A percentile compares a stretch with the other conserved stretches of the same genome.
Conservation (phyloP, 2,113 vertebrate species). For the Pelecanoides urinatrix region DNA sequence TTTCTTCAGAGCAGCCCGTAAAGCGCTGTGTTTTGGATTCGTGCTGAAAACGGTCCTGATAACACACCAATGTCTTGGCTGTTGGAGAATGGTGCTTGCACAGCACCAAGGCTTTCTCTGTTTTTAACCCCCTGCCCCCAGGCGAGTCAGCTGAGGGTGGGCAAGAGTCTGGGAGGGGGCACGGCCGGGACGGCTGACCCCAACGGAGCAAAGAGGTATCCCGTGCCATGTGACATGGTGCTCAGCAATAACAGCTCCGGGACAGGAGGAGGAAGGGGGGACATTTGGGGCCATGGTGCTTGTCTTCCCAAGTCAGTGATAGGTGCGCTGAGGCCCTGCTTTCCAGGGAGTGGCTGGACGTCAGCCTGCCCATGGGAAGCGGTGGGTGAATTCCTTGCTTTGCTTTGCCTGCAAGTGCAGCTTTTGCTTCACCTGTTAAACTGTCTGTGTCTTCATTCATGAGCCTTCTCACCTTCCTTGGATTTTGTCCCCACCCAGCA, state of each 20-base stretch:
- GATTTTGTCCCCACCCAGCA: accelerated
- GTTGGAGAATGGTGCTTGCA: accelerated
- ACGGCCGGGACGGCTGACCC: not conserved
- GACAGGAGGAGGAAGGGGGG: not conserved
- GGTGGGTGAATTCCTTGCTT: not conserved
- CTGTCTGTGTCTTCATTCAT: not conserved
- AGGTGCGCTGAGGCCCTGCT: not conserved
- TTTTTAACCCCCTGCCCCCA: not conserved
- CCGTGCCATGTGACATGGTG: accelerated
- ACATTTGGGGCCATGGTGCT: accelerated
- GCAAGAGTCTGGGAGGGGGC: not conserved
- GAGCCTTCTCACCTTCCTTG: not conserved
- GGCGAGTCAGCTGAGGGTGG: accelerated
- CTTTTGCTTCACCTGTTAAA: not conserved
- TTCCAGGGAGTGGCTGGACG: too few species aligned
- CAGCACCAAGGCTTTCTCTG: not conserved
- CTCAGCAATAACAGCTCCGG: not conserved
- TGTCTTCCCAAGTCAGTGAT: not conserved
- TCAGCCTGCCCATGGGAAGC: not conserved
- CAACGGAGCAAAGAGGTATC: accelerated
- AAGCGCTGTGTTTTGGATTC: not conserved
- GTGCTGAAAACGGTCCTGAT: not conserved
- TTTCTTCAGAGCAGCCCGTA: not conserved
- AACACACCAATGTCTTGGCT: not conserved
- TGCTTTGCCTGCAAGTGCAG: not conserved